Base-by-base conservation (phyloP, 2,888 invertebrate species). In the Seladonia tumulorum region DNA sequence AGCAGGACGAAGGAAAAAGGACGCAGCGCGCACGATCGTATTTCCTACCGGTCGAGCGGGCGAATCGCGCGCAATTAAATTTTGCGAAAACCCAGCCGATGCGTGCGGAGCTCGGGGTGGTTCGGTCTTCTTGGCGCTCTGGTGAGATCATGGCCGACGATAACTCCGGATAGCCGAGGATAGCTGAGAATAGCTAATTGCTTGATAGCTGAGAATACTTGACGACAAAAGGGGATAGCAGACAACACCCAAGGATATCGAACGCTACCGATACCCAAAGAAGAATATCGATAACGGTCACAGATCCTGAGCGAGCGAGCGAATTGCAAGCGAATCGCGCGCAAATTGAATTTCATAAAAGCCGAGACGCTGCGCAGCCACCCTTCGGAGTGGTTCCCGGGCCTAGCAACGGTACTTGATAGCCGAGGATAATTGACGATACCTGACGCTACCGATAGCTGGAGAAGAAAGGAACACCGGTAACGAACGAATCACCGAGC, bases 61-160 rank as follows among this genome's bases (percentile, higher is more conserved):
- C 79, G 47, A 70, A 76, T 82, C 70, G 79, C 68, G 82, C 68
- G 70, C 87, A 86, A 87, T 89, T 87, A 79, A 89, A 89, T 89
- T 82, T 85, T 73, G 80, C 85, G 29, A 49, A 49, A 47, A 10
- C 53, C 22, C 53, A 22, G 8, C 22, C 53, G 53, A 53, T 53
- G 53, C 53, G 22, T 1, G 8, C 53, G n/a, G n/a, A 22, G 8
- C 53, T 2, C 18, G 53, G 22, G 18, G 2, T 22, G 53, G 22
- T 53, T 53, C 8, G 18, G 22, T 22, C 53, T 10, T 53, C 22
- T 53, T 10, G 22, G 53, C 10, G 53, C 10, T 8, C 53, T 2
- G 53, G 22, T 3, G 22, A 22, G 22, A 22, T 53, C 22, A 18
- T 22, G 8, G 22, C 53, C 3, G 22, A 53, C 22, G 22, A 53